phyloP scores from a whole-genome alignment of 2,888 invertebrate genomes.

The Invenusta paracnida region DNA sequence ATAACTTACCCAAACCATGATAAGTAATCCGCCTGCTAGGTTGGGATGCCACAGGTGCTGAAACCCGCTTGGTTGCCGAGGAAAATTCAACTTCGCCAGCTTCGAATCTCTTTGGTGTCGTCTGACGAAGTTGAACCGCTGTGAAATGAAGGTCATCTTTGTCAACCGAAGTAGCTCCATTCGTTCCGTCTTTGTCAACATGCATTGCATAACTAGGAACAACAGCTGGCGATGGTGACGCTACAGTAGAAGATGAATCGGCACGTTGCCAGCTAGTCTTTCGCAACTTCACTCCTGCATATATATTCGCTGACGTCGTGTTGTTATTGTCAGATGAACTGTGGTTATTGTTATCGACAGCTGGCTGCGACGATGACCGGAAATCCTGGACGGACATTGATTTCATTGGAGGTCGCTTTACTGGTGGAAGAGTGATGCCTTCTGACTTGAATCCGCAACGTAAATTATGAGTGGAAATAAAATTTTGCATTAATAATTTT shows the following conservation, averaged over 20 bases:
- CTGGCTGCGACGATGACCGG: background rate
- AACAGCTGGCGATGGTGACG: background rate
- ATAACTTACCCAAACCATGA: too few species aligned
- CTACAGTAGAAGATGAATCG: background rate
- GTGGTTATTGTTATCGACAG: too few species aligned
- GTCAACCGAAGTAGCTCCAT: too few species aligned
- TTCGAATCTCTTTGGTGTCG: too few species aligned
- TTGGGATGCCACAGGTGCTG: too few species aligned
- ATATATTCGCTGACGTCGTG: background rate
- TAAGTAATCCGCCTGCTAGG: too few species aligned
- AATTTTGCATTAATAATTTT: too few species aligned
- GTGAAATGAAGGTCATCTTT: background rate
- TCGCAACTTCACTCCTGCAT: background rate
- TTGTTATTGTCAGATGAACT: background rate
- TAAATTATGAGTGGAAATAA: too few species aligned
- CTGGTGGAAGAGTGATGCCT: background rate
- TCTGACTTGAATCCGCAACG: background rate
- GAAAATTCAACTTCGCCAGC: too few species aligned
- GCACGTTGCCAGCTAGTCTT: background rate
- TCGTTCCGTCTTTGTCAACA: too few species aligned
- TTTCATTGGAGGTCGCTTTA: background rate
- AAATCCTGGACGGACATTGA: background rate
- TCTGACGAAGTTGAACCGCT: background rate
- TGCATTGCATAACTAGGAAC: too few species aligned
- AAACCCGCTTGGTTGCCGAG: too few species aligned